Conservation (phyloP, 2,797 vertebrate genomes). For the Schizothorax lantsangensis region DNA sequence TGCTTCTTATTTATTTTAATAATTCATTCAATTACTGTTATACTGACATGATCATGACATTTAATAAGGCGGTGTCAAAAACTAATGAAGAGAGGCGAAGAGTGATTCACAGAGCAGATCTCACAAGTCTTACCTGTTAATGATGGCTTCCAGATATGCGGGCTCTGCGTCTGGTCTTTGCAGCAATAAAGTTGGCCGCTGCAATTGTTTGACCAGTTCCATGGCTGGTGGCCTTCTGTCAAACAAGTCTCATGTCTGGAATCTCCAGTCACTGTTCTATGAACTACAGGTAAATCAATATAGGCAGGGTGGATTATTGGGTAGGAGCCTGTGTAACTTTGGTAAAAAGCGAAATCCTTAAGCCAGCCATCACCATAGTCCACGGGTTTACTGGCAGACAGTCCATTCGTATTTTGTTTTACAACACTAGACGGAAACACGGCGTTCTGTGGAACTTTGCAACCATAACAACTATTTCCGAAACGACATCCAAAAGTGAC, state of each 20-base stretch:
- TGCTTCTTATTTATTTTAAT: neutral
- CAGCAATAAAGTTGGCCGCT: conserved; percentile 84
- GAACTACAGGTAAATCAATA: conserved; percentile 75
- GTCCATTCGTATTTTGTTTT: conserved; percentile 79
- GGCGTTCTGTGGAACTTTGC: conserved; percentile 82
- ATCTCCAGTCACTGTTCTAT: conserved; percentile 76
- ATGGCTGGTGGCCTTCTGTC: conserved; percentile 84
- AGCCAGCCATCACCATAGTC: conserved; percentile 80
- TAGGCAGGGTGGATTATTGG: conserved; percentile 83
- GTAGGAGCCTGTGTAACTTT: conserved; percentile 81
- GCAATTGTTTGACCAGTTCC: conserved; percentile 86
- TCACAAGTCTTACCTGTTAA: conserved; percentile 78
- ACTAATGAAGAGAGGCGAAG: neutral
- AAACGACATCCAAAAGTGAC: conserved; percentile 85
- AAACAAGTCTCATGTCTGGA: conserved; percentile 82
- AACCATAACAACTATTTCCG: conserved; percentile 85
- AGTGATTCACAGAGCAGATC: conserved; percentile 26
- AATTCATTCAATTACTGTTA: neutral
- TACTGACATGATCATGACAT: too few relatives aligned
- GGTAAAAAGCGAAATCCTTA: conserved; percentile 84
- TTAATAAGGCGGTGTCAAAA: neutral
- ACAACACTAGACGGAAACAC: conserved; percentile 81
- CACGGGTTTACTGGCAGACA: conserved; percentile 83
- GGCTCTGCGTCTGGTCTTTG: conserved; percentile 85
- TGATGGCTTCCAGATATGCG: conserved; percentile 86